These are phyloP conservation scores for Hemichromis elongatus DNA, from an alignment of 2,113 vertebrate species.

Conservation along the genomic window DNA sequence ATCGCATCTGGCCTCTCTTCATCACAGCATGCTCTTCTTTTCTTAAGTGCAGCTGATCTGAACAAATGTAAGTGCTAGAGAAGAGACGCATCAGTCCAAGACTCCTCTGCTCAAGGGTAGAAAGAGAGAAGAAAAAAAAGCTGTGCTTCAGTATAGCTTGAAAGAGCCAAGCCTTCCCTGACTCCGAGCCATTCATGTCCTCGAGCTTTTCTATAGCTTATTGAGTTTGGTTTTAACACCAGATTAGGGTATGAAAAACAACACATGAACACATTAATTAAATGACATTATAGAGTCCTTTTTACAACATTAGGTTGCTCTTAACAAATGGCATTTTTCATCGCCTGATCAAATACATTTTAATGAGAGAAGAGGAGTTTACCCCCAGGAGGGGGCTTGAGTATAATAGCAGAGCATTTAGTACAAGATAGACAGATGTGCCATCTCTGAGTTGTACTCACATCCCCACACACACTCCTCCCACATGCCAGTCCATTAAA, in stretches of 20 bases:
- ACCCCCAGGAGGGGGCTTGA: background rate
- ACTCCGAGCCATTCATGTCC: background rate
- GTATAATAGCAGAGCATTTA: background rate
- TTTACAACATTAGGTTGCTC: background rate
- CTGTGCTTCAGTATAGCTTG: background rate
- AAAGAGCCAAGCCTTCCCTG: background rate
- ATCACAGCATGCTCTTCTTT: background rate
- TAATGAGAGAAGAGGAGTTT: background rate
- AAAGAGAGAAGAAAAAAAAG: background rate
- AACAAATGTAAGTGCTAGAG: background rate
- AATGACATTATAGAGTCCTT: background rate
- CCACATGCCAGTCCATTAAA: slow-evolving; percentile 36
- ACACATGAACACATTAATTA: background rate
- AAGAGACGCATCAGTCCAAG: background rate
- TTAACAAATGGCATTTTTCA: background rate
- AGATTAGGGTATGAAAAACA: background rate
- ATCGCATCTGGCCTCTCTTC: background rate
- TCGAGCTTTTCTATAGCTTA: background rate
- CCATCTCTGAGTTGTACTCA: background rate
- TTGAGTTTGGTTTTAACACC: background rate
- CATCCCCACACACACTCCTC: background rate
- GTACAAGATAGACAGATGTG: slow-evolving; percentile 45
- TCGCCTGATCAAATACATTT: background rate
- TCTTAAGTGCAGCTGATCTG: background rate
- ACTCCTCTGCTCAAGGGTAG: background rate